Percentiles rank a stretch among this genome's conserved stretches.
phyloP scores from a whole-genome alignment of 2,888 invertebrate species.

The Drosophila limbata region DNA sequence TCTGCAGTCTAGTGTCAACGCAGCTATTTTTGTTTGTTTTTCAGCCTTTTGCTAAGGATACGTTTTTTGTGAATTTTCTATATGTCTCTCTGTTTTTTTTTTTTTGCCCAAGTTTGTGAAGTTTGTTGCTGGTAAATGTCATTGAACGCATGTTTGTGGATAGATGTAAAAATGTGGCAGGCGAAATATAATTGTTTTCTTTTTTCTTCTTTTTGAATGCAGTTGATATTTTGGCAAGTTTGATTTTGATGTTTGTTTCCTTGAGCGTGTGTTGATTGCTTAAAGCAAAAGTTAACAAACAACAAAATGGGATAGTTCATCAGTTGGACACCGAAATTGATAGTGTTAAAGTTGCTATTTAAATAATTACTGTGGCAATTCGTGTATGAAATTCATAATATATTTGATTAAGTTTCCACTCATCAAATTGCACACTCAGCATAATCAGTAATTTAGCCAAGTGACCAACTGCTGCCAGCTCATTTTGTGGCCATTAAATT shows the following conservation, averaged over 20 bases:
- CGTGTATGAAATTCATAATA: conserved; percentile 17
- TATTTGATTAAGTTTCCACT: conserved; percentile 24
- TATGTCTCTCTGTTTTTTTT: not conserved
- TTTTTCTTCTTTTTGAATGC: conserved; percentile 29
- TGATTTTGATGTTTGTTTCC: not conserved
- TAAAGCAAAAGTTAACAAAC: conserved; percentile 14
- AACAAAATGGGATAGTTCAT: conserved; percentile 6
- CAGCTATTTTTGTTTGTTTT: conserved; percentile 55
- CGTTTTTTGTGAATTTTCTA: conserved; percentile 18
- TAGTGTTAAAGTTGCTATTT: not conserved
- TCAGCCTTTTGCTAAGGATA: conserved; percentile 47
- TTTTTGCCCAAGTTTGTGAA: conserved; percentile 28
- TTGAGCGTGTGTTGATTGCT: conserved; percentile 15
- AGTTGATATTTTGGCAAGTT: conserved; percentile 31
- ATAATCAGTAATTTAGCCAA: conserved; percentile 40
- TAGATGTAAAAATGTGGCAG: not conserved
- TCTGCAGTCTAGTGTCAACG: conserved; percentile 61
- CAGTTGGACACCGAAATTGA: not conserved
- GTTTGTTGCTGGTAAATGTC: conserved; percentile 42
- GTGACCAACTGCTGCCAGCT: conserved; percentile 41
- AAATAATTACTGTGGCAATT: conserved; percentile 5
- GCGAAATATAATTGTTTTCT: conserved; percentile 1
- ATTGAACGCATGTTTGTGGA: conserved; percentile 45
- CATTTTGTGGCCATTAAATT: conserved; percentile 65
- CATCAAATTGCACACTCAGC: conserved; percentile 25